Conservation (phyloP, 2,113 vertebrate species). For the Ascaphus truei region DNA sequence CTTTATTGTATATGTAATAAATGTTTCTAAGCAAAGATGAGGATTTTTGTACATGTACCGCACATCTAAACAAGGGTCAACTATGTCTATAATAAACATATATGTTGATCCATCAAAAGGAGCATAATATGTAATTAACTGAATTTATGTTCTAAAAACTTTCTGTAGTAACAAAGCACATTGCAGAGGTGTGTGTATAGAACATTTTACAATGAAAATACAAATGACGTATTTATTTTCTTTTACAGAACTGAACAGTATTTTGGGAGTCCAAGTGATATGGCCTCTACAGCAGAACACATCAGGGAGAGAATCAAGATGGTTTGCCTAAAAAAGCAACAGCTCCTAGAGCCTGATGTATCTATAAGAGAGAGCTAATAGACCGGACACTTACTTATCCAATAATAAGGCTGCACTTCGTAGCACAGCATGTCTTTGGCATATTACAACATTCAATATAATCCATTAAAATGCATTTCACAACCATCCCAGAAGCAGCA, state of each 20-base stretch:
- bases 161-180: too few relatives aligned
- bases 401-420: conserved; percentile 52
- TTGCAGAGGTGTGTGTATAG: too few relatives aligned
- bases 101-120: too few relatives aligned
- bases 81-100: too few relatives aligned
- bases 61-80: too few relatives aligned
- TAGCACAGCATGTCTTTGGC: conserved; percentile 55
- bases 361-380: conserved; percentile 69
- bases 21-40: too few relatives aligned
- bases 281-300: conserved; percentile 83
- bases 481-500: conserved; percentile 47
- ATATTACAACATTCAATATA: conserved; percentile 51
- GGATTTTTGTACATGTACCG: too few relatives aligned
- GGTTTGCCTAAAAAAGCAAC: conserved; percentile 84
- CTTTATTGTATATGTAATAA: too few relatives aligned
- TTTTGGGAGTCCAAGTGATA: conserved; percentile 90
- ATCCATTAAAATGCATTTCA: conserved; percentile 60
- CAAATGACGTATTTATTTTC: neutral
- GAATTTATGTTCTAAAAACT: too few relatives aligned
- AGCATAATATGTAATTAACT: too few relatives aligned
- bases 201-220: too few relatives aligned
- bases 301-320: conserved; percentile 91
- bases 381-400: conserved; percentile 42
- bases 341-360: conserved; percentile 67
- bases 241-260: conserved; percentile 85